Percentiles rank a stretch among this genome's conserved stretches.
These are phyloP conservation scores for Aptenodytes forsteri DNA, from an alignment of 2,113 vertebrate genomes.

Conservation along the genomic window DNA sequence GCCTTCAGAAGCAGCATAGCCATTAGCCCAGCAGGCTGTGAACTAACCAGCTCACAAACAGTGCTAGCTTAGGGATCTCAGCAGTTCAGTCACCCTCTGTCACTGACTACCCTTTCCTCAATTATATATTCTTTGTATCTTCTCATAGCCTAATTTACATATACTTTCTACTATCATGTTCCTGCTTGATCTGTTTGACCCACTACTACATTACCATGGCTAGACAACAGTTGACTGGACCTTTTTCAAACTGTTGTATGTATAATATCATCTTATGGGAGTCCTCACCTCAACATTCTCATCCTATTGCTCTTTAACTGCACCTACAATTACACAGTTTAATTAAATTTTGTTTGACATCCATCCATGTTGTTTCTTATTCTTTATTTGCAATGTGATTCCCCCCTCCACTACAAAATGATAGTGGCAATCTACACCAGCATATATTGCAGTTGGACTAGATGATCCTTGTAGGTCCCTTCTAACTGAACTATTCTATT, in stretches of 20 bases:
- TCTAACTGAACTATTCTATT: neutral
- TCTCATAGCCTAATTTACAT: neutral
- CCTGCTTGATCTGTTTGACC: neutral
- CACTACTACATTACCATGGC: neutral
- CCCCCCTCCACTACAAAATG: neutral
- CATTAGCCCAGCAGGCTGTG: neutral
- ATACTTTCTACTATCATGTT: neutral
- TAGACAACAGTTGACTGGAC: neutral
- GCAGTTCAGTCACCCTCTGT: rapidly evolving
- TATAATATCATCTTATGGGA: neutral
- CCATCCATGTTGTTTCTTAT: neutral
- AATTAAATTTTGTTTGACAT: neutral
- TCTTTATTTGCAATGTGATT: neutral
- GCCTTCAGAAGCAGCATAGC: neutral
- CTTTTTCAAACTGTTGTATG: neutral
- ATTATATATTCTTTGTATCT: neutral
- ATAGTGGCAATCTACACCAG: neutral
- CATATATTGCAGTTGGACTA: neutral
- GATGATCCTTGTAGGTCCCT: neutral
- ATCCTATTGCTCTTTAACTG: neutral
- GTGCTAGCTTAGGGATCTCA: neutral
- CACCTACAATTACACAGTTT: neutral
- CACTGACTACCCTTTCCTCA: neutral
- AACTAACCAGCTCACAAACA: neutral
- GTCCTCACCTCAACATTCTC: neutral